A percentile compares a stretch with the other conserved stretches of the same genome.
These are phyloP conservation scores for Leptodactylus fallax DNA, from an alignment of 2,797 vertebrate species.

Conservation along the genomic window DNA sequence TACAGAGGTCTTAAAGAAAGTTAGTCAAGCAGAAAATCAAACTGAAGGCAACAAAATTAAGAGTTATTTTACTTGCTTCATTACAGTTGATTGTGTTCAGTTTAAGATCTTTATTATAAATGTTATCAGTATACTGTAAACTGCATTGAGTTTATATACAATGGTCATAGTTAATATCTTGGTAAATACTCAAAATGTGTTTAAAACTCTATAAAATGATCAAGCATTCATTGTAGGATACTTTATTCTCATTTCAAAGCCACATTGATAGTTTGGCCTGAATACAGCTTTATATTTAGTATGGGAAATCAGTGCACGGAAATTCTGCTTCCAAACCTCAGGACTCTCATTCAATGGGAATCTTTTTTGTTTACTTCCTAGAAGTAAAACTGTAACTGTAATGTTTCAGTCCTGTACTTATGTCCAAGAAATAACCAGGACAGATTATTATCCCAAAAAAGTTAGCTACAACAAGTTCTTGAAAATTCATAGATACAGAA, in stretches of 20 bases:
- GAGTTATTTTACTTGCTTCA: constrained; percentile 77
- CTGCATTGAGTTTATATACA: background rate
- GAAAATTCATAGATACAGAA: too few species aligned
- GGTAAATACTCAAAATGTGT: background rate
- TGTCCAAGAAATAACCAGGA: too few species aligned
- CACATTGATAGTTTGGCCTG: background rate
- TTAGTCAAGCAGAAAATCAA: constrained; percentile 80
- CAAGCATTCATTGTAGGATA: background rate
- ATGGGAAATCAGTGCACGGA: background rate
- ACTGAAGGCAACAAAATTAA: constrained; percentile 78
- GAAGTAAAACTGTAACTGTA: too few species aligned
- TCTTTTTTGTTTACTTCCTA: too few species aligned
- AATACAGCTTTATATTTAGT: background rate
- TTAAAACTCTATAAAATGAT: background rate
- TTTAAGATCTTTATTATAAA: constrained; percentile 68
- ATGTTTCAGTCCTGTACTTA: too few species aligned
- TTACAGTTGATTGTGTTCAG: constrained; percentile 63
- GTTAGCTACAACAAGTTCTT: too few species aligned
- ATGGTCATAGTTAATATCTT: background rate
- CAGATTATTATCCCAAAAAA: too few species aligned
- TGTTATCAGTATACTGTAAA: background rate
- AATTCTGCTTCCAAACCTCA: background rate
- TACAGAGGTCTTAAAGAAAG: constrained; percentile 73
- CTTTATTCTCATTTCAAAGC: background rate
- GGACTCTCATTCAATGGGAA: background rate